Base-by-base conservation (phyloP, 2,113 vertebrate species). In the Elephas maximus region DNA sequence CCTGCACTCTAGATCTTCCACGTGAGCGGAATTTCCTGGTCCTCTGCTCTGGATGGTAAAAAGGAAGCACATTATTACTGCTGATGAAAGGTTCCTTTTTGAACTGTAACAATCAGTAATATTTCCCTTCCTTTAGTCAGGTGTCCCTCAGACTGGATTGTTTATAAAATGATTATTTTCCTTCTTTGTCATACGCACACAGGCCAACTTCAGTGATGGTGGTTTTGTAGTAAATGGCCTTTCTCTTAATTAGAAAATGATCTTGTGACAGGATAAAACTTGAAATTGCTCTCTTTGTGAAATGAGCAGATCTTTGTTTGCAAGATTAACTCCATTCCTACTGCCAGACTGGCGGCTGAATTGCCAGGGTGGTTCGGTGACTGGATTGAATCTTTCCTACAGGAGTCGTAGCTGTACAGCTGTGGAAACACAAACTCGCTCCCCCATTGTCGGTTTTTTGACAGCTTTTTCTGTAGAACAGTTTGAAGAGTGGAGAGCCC, bases 381-480 rank as follows among this genome's bases (percentile, higher is more conserved):
- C 37, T 62, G 93, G 88, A 26, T 74, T 96, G 95, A 97, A 96
- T 93, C 98, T 97, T 97, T 96, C 89, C 95, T 0, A 0, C 74
- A 65, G 97, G 94, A 98, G 96, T 92, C 94, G 83, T 80, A 95
- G 91, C 95, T 97, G 77, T 97, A 44, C 92, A 98, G 98, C 95
- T 97, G 96, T 60, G 60, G 96, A 97, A 96, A 92, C 93, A 80
- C 97, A 97, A 94, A 96, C 97, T 96, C 94, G 85, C 91, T 97
- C 93, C 96, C 91, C 83, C 33, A 88, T 98, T 96, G 98, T 97
- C 82, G 92, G 97, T 91, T 98, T 98, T 93, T 96, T 98, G 98
- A 98, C 98, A 98, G 98, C 97, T 98, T 98, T 98, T 97, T 97
- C 96, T 17, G 37, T 44, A 91, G 97, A 98, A 98, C 98, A 98